phyloP scores from a whole-genome alignment of 92 coral and sea anemone species.

The Actinostola sp. region DNA sequence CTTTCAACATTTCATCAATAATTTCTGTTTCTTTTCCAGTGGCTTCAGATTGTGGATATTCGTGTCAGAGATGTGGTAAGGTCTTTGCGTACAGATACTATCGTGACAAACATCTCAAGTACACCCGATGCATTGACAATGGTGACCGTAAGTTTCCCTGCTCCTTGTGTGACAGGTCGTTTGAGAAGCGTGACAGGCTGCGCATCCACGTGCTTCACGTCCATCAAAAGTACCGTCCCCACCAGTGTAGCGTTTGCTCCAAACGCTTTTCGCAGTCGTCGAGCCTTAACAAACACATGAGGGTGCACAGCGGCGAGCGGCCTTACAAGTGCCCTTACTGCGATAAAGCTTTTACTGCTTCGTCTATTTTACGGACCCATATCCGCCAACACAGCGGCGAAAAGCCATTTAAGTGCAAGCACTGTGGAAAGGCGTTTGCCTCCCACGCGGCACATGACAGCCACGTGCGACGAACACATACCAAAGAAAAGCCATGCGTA shows the following conservation, averaged over 20 bases:
- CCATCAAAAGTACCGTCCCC: slow-evolving; percentile 97
- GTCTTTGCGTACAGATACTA: slow-evolving; percentile 95
- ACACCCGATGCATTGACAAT: slow-evolving; percentile 97
- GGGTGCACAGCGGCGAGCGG: slow-evolving; percentile 96
- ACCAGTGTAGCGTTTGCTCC: slow-evolving; percentile 85
- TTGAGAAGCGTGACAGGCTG: slow-evolving; percentile 96
- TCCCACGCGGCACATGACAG: slow-evolving; percentile 99
- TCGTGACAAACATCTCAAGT: slow-evolving; percentile 97
- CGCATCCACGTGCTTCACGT: slow-evolving; percentile 96
- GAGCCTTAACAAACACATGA: slow-evolving; percentile 96
- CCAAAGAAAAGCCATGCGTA: slow-evolving; percentile 99
- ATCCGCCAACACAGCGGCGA: slow-evolving; percentile 97
- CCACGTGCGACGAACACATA: slow-evolving; percentile 99
- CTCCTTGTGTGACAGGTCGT: slow-evolving; percentile 89
- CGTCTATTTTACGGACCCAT: slow-evolving; percentile 97
- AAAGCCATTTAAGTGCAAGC: slow-evolving; percentile 96
- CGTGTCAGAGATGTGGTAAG: slow-evolving; percentile 96
- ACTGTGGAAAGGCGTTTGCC: slow-evolving; percentile 97
- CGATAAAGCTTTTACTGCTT: slow-evolving; percentile 93
- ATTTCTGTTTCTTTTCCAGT: slow-evolving; percentile 2
- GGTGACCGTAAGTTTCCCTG: slow-evolving; percentile 98
- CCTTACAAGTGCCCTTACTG: slow-evolving; percentile 98
- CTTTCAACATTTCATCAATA: neutral
- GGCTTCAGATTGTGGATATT: slow-evolving; percentile 58
- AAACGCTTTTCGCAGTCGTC: slow-evolving; percentile 98